Evolutionary conservation across 2,113 vertebrate species (phyloP), one percentile per base, ranked within the genome.

Genomic region (Misgurnus mizolepis): DNA sequence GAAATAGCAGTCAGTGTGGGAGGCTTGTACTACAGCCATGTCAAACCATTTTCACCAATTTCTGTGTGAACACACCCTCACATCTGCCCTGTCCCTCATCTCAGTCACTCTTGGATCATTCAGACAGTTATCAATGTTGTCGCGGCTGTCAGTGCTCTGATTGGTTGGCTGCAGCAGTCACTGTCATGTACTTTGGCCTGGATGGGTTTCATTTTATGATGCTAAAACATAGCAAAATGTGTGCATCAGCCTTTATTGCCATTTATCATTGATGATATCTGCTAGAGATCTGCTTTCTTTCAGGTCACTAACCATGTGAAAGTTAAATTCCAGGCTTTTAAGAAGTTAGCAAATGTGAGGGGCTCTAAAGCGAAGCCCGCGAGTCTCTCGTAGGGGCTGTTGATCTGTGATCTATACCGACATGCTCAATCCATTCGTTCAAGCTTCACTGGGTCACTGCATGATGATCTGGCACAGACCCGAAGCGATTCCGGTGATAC

Each of bases 401-500:
- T 88, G 81, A 90, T 89, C 85, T 87, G 86, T 89, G 87, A 89
- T 85, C 86, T 75, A 68, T 75, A 80, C 84, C 83, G 87, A 91
- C 89, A 86, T 80, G 86, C 85, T 87, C 84, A 86, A 83, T 75
- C 84, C 84, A 85, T 89, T 86, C 87, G 85, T 85, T 85, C 83
- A 84, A 85, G 80, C 85, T 86, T 72, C 84, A 86, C 83, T 76
- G 82, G 87, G 87, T 90, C 90, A 83, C 81, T 89, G 91, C 91
- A 92, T 90, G 90, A 88, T 84, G 74, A 87, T 45, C 78, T 88
- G 88, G 87, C 88, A 88, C 87, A 67, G 86, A 82, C 82, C 27
- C 39, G 84, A 88, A 88, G 49, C 11, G 43, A 86, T 73, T 91
- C 84, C 86, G 71, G 67, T 76, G 76, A 75, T 85, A 77, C 81